Conservation (phyloP, 2,113 vertebrate genomes). For the Corythornis cristatus region DNA sequence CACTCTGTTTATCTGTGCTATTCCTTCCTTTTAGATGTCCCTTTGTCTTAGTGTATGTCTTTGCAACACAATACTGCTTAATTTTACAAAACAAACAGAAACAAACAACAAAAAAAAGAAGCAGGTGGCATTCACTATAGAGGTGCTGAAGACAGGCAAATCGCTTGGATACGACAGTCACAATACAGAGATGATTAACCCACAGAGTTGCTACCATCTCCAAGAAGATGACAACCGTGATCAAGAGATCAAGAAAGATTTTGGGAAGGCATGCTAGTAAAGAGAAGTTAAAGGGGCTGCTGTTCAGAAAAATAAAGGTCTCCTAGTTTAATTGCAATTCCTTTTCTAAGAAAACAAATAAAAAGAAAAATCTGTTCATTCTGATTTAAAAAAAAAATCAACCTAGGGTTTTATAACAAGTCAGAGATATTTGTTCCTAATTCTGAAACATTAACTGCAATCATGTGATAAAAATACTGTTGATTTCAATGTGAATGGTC, state of each 20-base stretch:
- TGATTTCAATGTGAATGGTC: background rate
- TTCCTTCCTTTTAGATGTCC: background rate
- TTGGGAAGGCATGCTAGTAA: background rate
- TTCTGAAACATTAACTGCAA: background rate
- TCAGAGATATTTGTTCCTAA: background rate
- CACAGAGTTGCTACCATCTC: background rate
- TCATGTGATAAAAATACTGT: background rate
- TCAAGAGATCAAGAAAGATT: background rate
- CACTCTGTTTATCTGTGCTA: background rate
- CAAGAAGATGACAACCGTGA: background rate
- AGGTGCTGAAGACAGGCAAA: background rate
- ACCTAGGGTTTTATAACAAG: background rate
- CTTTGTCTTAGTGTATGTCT: background rate
- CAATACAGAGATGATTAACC: background rate
- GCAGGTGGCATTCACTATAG: background rate
- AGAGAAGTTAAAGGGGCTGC: background rate
- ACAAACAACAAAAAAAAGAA: too few relatives aligned
- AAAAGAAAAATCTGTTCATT: background rate
- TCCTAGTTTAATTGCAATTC: background rate
- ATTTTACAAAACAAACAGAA: background rate
- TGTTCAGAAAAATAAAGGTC: background rate
- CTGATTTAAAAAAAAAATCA: background rate
- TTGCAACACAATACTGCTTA: background rate
- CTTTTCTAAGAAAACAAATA: background rate
- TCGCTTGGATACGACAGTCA: background rate